Conservation (phyloP, 1,140 invertebrate genomes). For the Psilanteris sp. region DNA sequence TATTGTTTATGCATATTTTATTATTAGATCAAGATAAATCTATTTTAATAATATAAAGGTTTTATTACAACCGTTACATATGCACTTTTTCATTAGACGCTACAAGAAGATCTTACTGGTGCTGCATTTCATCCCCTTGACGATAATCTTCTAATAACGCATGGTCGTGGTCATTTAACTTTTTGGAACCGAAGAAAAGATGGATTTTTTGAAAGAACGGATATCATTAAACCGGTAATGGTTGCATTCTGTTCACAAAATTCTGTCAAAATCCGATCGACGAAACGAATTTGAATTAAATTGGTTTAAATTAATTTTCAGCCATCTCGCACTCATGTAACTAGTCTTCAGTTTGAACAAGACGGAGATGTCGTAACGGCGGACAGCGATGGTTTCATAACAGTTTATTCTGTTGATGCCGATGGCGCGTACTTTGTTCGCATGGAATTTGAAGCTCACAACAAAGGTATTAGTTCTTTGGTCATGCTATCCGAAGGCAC, state of each 20-base stretch:
- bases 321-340: conserved; percentile 89
- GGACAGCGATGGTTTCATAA: conserved; percentile 96
- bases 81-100: conserved; percentile 85
- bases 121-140: conserved; percentile 96
- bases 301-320: conserved; percentile 71
- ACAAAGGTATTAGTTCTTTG: conserved; percentile 91
- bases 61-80: no score
- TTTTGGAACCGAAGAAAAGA: conserved; percentile 95
- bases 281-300: no score
- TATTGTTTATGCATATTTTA: no score
- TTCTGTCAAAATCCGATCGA: no score
- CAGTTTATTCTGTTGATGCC: conserved; percentile 93
- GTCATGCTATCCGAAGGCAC: conserved; percentile 94
- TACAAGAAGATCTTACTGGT: conserved; percentile 93
- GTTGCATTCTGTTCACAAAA: no score
- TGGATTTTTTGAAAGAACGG: conserved; percentile 92
- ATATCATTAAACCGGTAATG: conserved; percentile 90
- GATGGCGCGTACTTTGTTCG: conserved; percentile 92
- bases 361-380: conserved; percentile 96
- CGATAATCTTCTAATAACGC: conserved; percentile 94
- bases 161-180: conserved; percentile 94
- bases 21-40: no score
- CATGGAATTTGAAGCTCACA: conserved; percentile 93
- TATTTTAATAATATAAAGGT: no score
- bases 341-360: conserved; percentile 93